phyloP scores from a whole-genome alignment of 2,113 vertebrate genomes.

The Hippocampus guttulatus region DNA sequence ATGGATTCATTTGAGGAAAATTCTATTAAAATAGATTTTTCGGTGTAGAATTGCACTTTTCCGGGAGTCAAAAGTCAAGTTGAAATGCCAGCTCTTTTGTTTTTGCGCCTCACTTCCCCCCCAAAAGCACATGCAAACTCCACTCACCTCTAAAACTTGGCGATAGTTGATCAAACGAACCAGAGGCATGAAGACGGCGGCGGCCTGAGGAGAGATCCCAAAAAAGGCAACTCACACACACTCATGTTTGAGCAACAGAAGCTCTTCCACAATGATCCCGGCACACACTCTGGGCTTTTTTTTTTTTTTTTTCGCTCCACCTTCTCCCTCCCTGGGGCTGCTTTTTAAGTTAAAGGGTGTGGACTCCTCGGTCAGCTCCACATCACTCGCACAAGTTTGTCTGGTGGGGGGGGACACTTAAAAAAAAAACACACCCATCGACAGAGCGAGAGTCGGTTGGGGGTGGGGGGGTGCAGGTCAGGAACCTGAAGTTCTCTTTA shows the following conservation, averaged over 20 bases:
- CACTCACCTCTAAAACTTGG: conserved; percentile 41
- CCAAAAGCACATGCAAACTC: conserved; percentile 18
- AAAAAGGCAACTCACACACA: conserved; percentile 24
- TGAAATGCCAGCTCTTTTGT: not conserved
- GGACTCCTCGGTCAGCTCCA: conserved; percentile 68
- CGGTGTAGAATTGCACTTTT: not conserved
- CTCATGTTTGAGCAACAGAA: conserved; percentile 26
- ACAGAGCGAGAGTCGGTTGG: conserved; percentile 36
- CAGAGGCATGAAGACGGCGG: conserved; percentile 12
- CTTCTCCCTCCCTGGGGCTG: conserved; percentile 48
- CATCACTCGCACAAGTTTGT: conserved; percentile 76
- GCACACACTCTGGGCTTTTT: conserved; percentile 37
- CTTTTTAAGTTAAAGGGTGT: conserved; percentile 64
- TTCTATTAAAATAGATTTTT: not conserved
- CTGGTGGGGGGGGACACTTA: conserved; percentile 12
- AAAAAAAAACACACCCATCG: conserved; percentile 69
- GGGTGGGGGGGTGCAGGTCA: conserved; percentile 16
- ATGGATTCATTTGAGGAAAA: not conserved
- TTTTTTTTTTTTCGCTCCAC: conserved; percentile 47
- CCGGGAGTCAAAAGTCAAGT: not conserved
- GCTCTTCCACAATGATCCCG: conserved; percentile 41
- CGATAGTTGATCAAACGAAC: conserved; percentile 4
- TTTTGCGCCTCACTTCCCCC: conserved; percentile 18
- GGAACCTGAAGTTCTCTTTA: conserved; percentile 65
- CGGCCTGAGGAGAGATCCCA: conserved; percentile 39